Conservation (phyloP, 2,888 invertebrate genomes). For the Seira musarum region DNA sequence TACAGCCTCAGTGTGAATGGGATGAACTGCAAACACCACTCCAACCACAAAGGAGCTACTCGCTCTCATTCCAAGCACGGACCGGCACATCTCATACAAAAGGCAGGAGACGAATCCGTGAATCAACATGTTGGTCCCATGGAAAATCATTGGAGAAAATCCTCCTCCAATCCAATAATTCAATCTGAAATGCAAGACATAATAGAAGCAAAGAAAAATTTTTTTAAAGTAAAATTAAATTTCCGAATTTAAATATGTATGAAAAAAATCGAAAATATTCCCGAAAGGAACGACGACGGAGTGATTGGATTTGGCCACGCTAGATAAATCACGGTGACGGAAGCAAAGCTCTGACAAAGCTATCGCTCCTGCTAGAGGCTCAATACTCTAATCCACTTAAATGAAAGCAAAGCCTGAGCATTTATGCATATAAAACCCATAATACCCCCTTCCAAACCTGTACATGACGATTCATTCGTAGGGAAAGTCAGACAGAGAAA, state of each 20-base stretch:
- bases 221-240: conserved; percentile 4
- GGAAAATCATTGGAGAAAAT: conserved; percentile 83
- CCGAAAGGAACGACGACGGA: neutral
- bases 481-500: conserved; percentile 13
- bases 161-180: conserved; percentile 80
- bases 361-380: conserved; percentile 16
- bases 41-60: conserved; percentile 82
- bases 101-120: conserved; percentile 83
- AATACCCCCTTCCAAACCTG: conserved; percentile 10
- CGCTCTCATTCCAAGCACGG: conserved; percentile 79
- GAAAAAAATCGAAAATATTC: neutral
- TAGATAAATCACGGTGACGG: conserved; percentile 19
- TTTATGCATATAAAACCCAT: conserved; percentile 17
- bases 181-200: conserved; percentile 75
- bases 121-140: conserved; percentile 83
- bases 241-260: neutral
- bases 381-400: conserved; percentile 19
- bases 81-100: conserved; percentile 79
- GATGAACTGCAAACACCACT: conserved; percentile 86
- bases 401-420: conserved; percentile 12
- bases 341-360: conserved; percentile 19
- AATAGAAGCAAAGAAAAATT: neutral
- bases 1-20: conserved; percentile 92
- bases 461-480: no score
- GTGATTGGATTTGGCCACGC: conserved; percentile 16